phyloP scores from a whole-genome alignment of 2,888 invertebrate genomes.

The Serrognathus titanus region DNA sequence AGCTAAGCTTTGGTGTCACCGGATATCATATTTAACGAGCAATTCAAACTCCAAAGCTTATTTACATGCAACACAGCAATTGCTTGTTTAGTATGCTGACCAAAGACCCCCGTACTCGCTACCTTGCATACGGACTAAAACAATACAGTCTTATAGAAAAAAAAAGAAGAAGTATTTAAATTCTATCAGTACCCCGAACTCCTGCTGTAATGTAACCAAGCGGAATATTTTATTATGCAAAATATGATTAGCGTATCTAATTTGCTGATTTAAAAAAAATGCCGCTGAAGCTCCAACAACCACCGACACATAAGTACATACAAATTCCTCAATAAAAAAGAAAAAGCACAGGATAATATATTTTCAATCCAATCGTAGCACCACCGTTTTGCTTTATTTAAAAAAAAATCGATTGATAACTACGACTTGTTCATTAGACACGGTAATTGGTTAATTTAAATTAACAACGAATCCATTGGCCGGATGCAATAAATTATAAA shows the following conservation, averaged over 20 bases:
- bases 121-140: slow-evolving; percentile 29
- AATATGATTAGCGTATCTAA: slow-evolving; percentile 8
- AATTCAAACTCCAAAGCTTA: slow-evolving; percentile 33
- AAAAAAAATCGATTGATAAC: no score
- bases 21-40: slow-evolving; percentile 36
- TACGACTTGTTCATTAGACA: no score
- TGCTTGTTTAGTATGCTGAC: slow-evolving; percentile 30
- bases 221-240: slow-evolving; percentile 14
- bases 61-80: slow-evolving; percentile 30
- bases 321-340: neutral
- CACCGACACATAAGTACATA: neutral
- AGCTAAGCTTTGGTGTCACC: slow-evolving; percentile 26
- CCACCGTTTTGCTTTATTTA: no score
- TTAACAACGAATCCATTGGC: no score
- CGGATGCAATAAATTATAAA: no score
- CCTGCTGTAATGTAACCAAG: slow-evolving; percentile 7
- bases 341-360: neutral
- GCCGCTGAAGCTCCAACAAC: neutral
- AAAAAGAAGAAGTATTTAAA: slow-evolving; percentile 24
- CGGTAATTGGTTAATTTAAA: no score
- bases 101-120: slow-evolving; percentile 21
- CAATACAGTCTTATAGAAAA: slow-evolving; percentile 24
- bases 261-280: slow-evolving; percentile 15
- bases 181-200: slow-evolving; percentile 15
- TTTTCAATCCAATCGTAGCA: no score